Base-by-base conservation (phyloP, 2,888 invertebrate genomes). In the Drosophila flavopinicola region DNA sequence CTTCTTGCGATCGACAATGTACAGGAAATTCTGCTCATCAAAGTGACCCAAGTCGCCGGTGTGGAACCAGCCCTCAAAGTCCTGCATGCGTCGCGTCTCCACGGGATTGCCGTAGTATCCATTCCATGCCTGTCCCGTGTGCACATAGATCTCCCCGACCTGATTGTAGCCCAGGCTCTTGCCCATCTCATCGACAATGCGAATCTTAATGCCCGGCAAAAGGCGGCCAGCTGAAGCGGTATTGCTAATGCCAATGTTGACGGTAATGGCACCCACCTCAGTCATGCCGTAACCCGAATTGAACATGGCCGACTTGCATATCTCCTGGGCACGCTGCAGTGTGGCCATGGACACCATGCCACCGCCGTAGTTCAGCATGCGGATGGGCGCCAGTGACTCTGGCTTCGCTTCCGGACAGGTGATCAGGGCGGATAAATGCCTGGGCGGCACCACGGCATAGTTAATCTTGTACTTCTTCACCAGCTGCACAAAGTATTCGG, bases 31-130 rank as follows among this genome's bases (percentile, higher is more conserved):
- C 13, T 88, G 79, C 0, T 88, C 76, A 54, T 91, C 89, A 41
- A 91, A 88, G 52, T 88, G 85, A 1, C 91, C 91, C 41, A 91
- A 20, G 52, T 91, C 91, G 2, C 91, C 91, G 0, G 89, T 88
- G 7, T 87, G 87, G 29, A 90, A 75, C 89, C 88, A 91, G 17
- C 84, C 85, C 27, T 90, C 82, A 1, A 56, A 56, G 53, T 89
- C 88, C 23, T 86, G 76, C 42, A 78, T 80, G 3, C 67, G 66
- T 2, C 57, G 60, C 0, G 90, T 88, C 13, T 83, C 88, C 11
- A 69, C 73, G 0, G 78, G 73, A 66, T 90, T 88, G 2, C 72
- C 71, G 27, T 85, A 88, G 32, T 91, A 91, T 0, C 91, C 91
- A 30, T 73, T 61, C 88, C 90, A 90, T 1, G 65, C 65, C 38